Percentiles rank a stretch among this genome's conserved stretches.
phyloP scores from a whole-genome alignment of 2,797 vertebrate genomes.

The Pteropus rufus region DNA sequence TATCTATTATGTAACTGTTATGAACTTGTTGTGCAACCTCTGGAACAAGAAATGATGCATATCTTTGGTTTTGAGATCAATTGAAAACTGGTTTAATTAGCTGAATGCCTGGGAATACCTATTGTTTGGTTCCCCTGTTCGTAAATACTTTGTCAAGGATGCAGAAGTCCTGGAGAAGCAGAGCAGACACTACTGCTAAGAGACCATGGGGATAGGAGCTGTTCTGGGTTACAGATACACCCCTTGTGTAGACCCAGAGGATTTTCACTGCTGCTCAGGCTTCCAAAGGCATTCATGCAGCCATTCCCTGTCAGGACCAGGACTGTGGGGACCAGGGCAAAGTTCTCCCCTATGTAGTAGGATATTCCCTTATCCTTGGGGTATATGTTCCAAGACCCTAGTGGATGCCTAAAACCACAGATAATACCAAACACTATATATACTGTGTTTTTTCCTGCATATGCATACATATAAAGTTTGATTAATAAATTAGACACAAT shows the following conservation, averaged over 20 bases:
- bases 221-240: background rate
- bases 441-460: background rate
- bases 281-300: background rate
- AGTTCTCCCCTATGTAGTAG: background rate
- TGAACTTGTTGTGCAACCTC: background rate
- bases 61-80: background rate
- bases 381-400: background rate
- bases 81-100: background rate
- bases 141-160: background rate
- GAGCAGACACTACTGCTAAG: background rate
- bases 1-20: background rate
- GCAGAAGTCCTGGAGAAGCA: background rate
- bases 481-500: background rate
- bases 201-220: too few species aligned
- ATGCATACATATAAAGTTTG: background rate
- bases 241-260: background rate
- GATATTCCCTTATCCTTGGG: background rate
- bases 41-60: background rate
- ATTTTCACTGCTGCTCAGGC: background rate
- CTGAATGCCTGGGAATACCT: background rate
- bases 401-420: background rate
- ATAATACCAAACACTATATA: background rate
- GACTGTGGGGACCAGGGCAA: rapidly evolving
- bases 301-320: too few species aligned
- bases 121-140: background rate